These are phyloP conservation scores for Drosophila persimilis DNA, from an alignment of 1,140 invertebrate genomes.

Conservation along the genomic window DNA sequence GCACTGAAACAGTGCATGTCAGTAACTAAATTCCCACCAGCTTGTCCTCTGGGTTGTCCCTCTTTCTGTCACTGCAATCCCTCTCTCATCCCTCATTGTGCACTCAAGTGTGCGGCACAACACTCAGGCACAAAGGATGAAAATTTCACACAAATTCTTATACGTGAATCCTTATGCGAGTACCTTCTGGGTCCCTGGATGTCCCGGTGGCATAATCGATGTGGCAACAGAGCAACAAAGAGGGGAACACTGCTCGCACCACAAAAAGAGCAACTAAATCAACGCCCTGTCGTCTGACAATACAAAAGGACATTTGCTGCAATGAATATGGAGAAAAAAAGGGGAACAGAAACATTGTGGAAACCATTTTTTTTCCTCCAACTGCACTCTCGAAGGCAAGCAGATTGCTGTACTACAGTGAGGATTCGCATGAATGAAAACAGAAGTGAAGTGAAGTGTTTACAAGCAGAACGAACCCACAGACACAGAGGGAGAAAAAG, in stretches of 20 bases:
- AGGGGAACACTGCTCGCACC: slow-evolving; percentile 25
- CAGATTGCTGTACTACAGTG: slow-evolving; percentile 25
- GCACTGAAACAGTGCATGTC: too few species aligned
- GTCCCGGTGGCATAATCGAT: slow-evolving; percentile 46
- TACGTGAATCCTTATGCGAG: too few species aligned
- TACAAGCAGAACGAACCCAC: slow-evolving; percentile 8
- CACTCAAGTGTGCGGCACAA: slow-evolving; percentile 50
- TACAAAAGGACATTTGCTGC: slow-evolving; percentile 55
- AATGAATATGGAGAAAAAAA: slow-evolving; percentile 34
- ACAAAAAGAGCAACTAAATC: slow-evolving; percentile 56
- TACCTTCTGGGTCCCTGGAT: slow-evolving; percentile 11
- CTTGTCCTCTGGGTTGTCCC: too few species aligned
- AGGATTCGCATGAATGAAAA: slow-evolving; percentile 27
- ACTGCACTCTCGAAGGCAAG: neutral
- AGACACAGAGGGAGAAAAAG: neutral
- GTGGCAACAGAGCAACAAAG: slow-evolving; percentile 27
- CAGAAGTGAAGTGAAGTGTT: slow-evolving; percentile 24
- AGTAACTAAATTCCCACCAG: too few species aligned
- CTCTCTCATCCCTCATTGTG: slow-evolving; percentile 38
- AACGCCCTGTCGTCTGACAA: slow-evolving; percentile 42
- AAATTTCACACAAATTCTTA: slow-evolving; percentile 55
- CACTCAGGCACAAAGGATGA: slow-evolving; percentile 36
- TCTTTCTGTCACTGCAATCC: too few species aligned
- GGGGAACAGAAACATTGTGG: slow-evolving; percentile 30
- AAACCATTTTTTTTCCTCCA: slow-evolving; percentile 3